Percentiles rank a stretch among this genome's conserved stretches.
Conservation (phyloP, 2,113 vertebrate species). For the Cheirogaleus medius region DNA sequence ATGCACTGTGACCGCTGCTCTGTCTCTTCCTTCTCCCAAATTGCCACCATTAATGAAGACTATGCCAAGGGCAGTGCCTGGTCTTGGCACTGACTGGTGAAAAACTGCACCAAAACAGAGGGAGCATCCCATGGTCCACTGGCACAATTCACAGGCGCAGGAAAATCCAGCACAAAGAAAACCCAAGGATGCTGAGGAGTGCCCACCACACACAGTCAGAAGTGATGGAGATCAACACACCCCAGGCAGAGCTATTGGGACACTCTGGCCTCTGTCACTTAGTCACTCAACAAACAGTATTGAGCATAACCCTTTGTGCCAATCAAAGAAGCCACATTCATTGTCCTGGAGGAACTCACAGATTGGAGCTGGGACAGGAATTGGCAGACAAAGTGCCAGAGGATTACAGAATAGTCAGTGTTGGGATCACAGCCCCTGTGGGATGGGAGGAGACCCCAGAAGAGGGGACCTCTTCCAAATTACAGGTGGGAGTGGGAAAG, state of each 20-base stretch:
- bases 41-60: neutral
- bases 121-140: neutral
- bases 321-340: neutral
- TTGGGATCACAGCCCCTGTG: neutral
- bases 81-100: neutral
- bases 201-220: neutral
- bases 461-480: neutral
- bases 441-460: neutral
- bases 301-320: neutral
- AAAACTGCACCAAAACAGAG: neutral
- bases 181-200: neutral
- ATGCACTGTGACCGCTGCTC: neutral
- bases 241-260: neutral
- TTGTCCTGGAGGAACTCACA: neutral
- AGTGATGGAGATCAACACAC: neutral
- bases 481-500: neutral
- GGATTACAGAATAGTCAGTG: neutral
- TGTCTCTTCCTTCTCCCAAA: neutral
- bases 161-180: neutral
- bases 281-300: neutral
- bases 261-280: neutral
- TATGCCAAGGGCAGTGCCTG: rapidly evolving
- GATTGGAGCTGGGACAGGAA: neutral
- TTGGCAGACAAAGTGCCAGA: neutral
- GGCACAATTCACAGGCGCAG: neutral